phyloP scores from a whole-genome alignment of 2,888 invertebrate species.

The Amphimallon solstitiale region DNA sequence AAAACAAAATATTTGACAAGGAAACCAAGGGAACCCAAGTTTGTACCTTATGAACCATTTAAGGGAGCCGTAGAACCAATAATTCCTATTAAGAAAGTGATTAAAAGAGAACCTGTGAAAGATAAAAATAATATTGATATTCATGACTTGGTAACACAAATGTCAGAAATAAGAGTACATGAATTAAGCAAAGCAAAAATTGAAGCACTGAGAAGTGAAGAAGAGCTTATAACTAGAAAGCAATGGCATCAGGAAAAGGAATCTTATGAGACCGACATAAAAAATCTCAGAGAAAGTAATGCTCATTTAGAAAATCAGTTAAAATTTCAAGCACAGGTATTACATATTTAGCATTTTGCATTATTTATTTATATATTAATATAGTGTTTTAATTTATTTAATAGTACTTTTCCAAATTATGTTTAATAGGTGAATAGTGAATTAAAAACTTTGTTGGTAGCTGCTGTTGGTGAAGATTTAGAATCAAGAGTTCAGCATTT shows the following conservation, averaged over 20 bases:
- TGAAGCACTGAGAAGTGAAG: conserved; percentile 61
- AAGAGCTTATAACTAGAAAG: conserved; percentile 54
- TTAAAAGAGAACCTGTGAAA: conserved; percentile 43
- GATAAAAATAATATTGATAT: conserved; percentile 65
- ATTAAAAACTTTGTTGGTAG: conserved; percentile 90
- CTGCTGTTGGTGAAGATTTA: conserved; percentile 94
- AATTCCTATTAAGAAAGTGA: conserved; percentile 64
- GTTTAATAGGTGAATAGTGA: conserved; percentile 83
- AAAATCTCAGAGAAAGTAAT: conserved; percentile 74
- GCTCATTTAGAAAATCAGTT: conserved; percentile 79
- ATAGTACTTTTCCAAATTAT: conserved; percentile 14
- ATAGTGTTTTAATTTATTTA: neutral
- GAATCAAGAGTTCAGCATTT: conserved; percentile 89
- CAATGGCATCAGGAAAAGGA: conserved; percentile 65
- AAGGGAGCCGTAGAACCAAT: conserved; percentile 86
- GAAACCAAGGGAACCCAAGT: conserved; percentile 78
- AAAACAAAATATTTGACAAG: conserved; percentile 65
- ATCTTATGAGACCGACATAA: conserved; percentile 70
- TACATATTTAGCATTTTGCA: neutral
- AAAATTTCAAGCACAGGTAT: conserved; percentile 82
- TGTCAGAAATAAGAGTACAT: conserved; percentile 74
- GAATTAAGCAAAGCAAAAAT: conserved; percentile 68
- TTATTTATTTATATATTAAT: conserved; percentile 21
- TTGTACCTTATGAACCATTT: conserved; percentile 90
- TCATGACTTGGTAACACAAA: conserved; percentile 73